phyloP scores from a whole-genome alignment of 1,140 invertebrate genomes.

The Laupala kohalensis region DNA sequence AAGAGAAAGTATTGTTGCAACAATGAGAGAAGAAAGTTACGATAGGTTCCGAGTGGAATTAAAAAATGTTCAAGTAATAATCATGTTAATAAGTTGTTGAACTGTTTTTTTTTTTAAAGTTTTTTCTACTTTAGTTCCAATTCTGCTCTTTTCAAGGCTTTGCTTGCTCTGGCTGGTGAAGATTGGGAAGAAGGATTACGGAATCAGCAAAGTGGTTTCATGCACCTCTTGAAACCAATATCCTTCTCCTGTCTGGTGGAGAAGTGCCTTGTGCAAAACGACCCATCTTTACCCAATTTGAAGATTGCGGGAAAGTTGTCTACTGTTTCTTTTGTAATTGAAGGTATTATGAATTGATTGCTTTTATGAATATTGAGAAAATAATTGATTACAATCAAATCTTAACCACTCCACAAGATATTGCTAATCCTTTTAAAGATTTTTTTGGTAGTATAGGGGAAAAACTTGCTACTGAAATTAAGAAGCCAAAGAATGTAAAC shows the following conservation, averaged over 20 bases:
- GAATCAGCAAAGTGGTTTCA: constrained; percentile 34
- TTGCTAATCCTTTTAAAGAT: no score
- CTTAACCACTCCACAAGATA: no score
- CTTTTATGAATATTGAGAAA: not conserved
- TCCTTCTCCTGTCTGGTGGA: constrained; percentile 63
- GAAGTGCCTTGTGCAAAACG: constrained; percentile 77
- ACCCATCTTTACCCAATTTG: constrained; percentile 73
- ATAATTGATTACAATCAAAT: no score
- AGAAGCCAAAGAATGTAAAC: no score
- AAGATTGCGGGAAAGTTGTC: constrained; percentile 48
- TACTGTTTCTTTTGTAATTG: constrained; percentile 3
- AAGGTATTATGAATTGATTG: not conserved
- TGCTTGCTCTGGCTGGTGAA: constrained; percentile 52
- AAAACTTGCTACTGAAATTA: no score
- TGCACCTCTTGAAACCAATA: constrained; percentile 67
- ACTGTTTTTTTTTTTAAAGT: not conserved
- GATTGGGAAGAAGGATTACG: constrained; percentile 55
- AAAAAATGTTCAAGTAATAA: constrained; percentile 62
- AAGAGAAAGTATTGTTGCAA: constrained; percentile 52
- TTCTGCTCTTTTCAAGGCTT: constrained; percentile 25
- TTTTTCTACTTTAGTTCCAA: not conserved
- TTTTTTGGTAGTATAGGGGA: no score
- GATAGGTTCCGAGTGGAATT: constrained; percentile 74
- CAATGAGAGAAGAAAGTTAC: constrained; percentile 67
- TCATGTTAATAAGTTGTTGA: not conserved